Base-by-base conservation (phyloP, 2,888 invertebrate genomes). In the Leucoptera coffeella region DNA sequence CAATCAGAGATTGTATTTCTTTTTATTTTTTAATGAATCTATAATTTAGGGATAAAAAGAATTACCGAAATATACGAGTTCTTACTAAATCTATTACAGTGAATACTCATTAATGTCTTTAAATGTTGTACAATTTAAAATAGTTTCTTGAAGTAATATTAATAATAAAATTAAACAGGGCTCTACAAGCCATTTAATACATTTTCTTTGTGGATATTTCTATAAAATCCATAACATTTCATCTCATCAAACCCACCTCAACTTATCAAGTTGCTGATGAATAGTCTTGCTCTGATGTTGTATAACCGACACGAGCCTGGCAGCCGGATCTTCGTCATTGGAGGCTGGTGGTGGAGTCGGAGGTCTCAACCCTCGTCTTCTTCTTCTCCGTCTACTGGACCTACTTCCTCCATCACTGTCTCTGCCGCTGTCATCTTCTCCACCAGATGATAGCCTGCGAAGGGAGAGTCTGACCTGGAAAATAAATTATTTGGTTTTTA, bases 391-490 rank as follows among this genome's bases (percentile, higher is more conserved):
- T 15, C 62, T 40, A 0, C 47, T 45, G 1, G 47, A 42, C 4
- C 60, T 42, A 28, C 61, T 58, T 21, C 62, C 60, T 0, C 52
- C 56, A 20, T 69, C 69, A 32, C 71, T 71, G 38, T 72, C 72
- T 1, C 72, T 44, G 2, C 72, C 72, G 0, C 71, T 71, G 33
- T 72, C 72, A 2, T 71, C 72, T 39, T 72, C 72, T 0, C 67
- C 67, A 2, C 64, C 67, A 30, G 65, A 67, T 17, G 71, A 69
- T 12, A 59, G 38, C 9, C 65, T 48, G n/a, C 72, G 55, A 8
- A 72, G 58, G 1, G 69, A 61, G 14, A 72, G 45, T 0, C 71
- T 55, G 13, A 72, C 71, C 72, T 72, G 37, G n/a, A 12, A 15
- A 14, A 25, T 10, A 24, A 12, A n/a, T n/a, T n/a, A n/a, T n/a